Evolutionary conservation across 2,113 vertebrate species (phyloP), one percentile per base, ranked within the genome.

Genomic region (Rhabdornis inornatus): DNA sequence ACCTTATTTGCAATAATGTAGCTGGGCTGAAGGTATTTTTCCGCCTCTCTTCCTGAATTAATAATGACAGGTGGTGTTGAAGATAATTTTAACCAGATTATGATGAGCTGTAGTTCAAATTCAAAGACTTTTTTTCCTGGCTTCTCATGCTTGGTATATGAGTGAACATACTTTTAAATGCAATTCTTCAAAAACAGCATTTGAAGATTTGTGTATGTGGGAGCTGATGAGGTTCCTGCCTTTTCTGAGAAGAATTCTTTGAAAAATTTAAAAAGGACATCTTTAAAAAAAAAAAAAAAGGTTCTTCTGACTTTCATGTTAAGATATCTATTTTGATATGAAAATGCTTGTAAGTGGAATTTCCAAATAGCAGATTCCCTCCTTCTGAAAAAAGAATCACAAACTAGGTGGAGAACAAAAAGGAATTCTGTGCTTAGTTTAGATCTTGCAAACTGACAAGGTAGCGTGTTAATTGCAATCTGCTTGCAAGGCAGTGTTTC

Each of bases 1-100:
- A 89, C 83, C 75, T 63, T 80, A 74, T 91, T 92, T 92, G 59
- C 39, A 71, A 60, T 56, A 40, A 71, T 78, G 40, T 80, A 78
- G 30, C 82, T 45, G 53, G 70, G 78, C 83, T 77, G 64, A 95
- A 96, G 85, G 89, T 90, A 90, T 96, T 94, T 94, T 94, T 89
- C 85, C 0, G 4, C 89, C 90, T 83, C 91, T 95, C 76, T 91
- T 87, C 78, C 91, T 96, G 93, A 82, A 95, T 97, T 98, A 97
- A 98, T 97, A 96, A 96, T 95, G 95, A 95, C 97, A 98, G 95
- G 96, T 98, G 96, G 93, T 96, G 81, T 74, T 83, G 72, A 94
- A 98, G 97, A 97, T 98, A 96, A 98, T 98, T 98, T 97, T 97
- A 98, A 97, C 95, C 96, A 97, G 97, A 97, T 97, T 97, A 98